Evolutionary conservation across 2,797 vertebrate genomes (phyloP).

Genomic region (Syncerus caffer): DNA sequence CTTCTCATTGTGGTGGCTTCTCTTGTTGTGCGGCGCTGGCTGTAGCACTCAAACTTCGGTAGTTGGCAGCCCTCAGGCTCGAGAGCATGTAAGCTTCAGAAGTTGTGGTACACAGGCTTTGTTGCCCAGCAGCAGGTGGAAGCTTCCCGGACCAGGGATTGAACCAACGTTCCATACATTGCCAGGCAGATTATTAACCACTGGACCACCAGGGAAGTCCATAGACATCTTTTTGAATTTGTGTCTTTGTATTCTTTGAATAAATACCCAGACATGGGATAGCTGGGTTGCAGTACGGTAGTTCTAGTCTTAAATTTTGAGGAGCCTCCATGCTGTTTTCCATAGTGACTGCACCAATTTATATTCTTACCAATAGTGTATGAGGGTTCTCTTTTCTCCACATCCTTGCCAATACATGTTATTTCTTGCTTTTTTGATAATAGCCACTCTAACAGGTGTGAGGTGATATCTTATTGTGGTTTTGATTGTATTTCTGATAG

Average conservation of each 20-base stretch:
- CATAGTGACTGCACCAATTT: neutral
- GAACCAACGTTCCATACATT: neutral
- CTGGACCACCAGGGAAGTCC: neutral
- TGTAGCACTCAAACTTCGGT: rapidly evolving
- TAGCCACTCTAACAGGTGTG: neutral
- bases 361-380: neutral
- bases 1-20: neutral
- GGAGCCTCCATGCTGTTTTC: neutral
- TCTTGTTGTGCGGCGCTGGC: neutral
- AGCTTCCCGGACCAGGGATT: neutral
- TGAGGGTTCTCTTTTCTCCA: neutral
- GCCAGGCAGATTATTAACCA: neutral
- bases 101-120: neutral
- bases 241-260: neutral
- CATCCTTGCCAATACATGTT: neutral
- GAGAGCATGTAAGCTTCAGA: neutral
- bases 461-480: neutral
- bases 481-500: neutral
- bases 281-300: too few species aligned
- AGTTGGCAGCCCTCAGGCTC: neutral
- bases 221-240: neutral
- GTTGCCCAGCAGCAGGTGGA: neutral
- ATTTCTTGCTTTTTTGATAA: neutral
- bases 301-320: neutral
- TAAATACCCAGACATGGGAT: neutral